Conservation (phyloP, 2,113 vertebrate species). For the Nothobranchius furzeri region DNA sequence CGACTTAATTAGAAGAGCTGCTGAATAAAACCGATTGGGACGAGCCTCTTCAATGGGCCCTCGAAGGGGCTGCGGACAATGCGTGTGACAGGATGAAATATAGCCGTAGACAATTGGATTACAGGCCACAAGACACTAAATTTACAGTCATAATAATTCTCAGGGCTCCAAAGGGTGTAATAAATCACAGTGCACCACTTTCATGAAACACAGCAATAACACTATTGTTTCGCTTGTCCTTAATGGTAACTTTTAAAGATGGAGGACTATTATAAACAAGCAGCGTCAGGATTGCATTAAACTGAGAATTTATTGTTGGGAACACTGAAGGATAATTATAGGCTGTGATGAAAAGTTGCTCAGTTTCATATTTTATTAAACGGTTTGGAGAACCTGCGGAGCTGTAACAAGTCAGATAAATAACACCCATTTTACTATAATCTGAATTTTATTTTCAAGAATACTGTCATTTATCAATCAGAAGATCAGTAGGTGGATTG, state of each 20-base stretch:
- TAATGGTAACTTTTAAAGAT: conserved; percentile 11
- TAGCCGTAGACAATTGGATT: conserved; percentile 63
- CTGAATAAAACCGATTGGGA: conserved; percentile 57
- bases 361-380: background rate
- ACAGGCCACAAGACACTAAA: conserved; percentile 47
- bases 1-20: conserved; percentile 52
- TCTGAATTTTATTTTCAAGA: too few species aligned
- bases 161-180: conserved; percentile 29
- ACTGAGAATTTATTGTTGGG: background rate
- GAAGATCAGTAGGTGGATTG: too few species aligned
- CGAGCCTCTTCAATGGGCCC: conserved; percentile 51
- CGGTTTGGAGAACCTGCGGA: too few species aligned
- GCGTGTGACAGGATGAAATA: conserved; percentile 60
- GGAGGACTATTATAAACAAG: background rate
- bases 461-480: too few species aligned
- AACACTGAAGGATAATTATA: background rate
- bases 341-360: too few species aligned
- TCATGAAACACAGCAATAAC: conserved; percentile 50
- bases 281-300: background rate
- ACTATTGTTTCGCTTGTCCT: conserved; percentile 24
- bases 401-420: too few species aligned
- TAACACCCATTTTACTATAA: too few species aligned
- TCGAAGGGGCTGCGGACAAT: conserved; percentile 46
- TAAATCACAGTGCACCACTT: conserved; percentile 43
- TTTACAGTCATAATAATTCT: conserved; percentile 63